Evolutionary conservation across 2,113 vertebrate species (phyloP).

Genomic region (Scolopax mira): DNA sequence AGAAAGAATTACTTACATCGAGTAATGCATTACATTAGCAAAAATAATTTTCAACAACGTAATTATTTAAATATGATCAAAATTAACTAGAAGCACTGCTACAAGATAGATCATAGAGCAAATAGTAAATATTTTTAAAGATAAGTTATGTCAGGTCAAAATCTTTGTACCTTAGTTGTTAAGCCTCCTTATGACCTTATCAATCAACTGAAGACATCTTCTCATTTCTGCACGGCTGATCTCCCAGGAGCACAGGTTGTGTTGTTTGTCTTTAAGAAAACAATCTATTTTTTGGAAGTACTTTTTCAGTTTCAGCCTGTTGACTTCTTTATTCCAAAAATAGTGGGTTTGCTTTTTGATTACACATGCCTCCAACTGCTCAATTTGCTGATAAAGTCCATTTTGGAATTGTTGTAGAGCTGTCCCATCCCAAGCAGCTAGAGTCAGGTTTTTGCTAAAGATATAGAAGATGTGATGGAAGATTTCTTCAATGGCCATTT

Average conservation of each 20-base stretch:
- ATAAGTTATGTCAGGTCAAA: not conserved
- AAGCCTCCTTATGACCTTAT: constrained; percentile 13
- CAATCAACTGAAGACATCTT: not conserved
- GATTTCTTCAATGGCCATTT: not conserved
- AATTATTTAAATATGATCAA: not conserved
- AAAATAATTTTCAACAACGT: not conserved
- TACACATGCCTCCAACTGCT: not conserved
- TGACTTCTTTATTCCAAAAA: not conserved
- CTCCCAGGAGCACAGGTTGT: constrained; percentile 29
- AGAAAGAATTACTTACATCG: not conserved
- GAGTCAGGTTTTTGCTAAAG: constrained; percentile 43
- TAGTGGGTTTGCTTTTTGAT: not conserved
- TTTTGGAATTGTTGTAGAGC: constrained; percentile 2
- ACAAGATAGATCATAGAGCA: not conserved
- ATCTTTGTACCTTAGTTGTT: constrained; percentile 39
- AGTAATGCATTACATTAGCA: not conserved
- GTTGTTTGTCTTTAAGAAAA: constrained; percentile 30
- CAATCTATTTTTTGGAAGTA: constrained; percentile 43
- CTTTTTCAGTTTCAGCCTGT: constrained; percentile 28
- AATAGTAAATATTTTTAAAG: not conserved
- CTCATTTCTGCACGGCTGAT: constrained; percentile 43
- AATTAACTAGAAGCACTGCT: not conserved
- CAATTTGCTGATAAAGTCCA: constrained; percentile 13
- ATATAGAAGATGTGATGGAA: constrained; percentile 12
- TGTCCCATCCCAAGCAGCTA: constrained; percentile 14